Evolutionary conservation across 2,113 vertebrate genomes (phyloP), one percentile per base, ranked within the genome.

Genomic region (Petrocephalus zakoni): DNA sequence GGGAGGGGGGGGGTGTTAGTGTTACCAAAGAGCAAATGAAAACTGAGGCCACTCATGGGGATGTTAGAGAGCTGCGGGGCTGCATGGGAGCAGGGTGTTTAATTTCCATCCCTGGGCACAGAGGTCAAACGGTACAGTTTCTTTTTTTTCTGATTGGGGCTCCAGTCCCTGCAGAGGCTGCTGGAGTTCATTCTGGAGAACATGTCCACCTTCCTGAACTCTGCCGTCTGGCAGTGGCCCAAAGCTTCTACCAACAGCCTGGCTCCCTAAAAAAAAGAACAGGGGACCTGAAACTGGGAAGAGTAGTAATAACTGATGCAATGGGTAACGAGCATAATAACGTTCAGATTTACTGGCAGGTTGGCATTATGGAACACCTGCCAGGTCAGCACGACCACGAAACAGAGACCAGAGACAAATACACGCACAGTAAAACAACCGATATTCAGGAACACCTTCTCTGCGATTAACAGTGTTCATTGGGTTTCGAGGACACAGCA

Each of bases 121-220:
- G 29, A 58, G 88, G 78, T 88, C 78, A 88, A 47, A 83, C 55
- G 15, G 88, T 64, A 55, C 78, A 34, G 19, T 47, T 51, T 46
- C 13, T 82, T 78, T 81, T 81, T 81, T 46, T 83, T 83, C 49
- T 61, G 78, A 53, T 42, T 58, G 88, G 78, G 53, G 25, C 34
- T 61, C 55, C 34, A 58, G 22, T 25, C 55, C 53, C 52, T 53
- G 52, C 13, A 49, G 86, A 75, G 78, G 87, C 22, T 49, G 87
- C 52, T 83, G 78, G 55, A 61, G 87, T 88, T 84, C 87, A 88
- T 88, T 75, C 19, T 37, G 29, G 87, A 84, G 78, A 88, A 83
- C 75, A 88, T 42, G 17, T 37, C 42, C 37, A 58, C 87, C 87
- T 81, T 61, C 75, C 78, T 83, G 75, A 88, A 83, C 75, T 34